A percentile compares a stretch with the other conserved stretches of the same genome.
phyloP scores from a whole-genome alignment of 2,888 invertebrate species.

The Phragmatobia fuliginosa region DNA sequence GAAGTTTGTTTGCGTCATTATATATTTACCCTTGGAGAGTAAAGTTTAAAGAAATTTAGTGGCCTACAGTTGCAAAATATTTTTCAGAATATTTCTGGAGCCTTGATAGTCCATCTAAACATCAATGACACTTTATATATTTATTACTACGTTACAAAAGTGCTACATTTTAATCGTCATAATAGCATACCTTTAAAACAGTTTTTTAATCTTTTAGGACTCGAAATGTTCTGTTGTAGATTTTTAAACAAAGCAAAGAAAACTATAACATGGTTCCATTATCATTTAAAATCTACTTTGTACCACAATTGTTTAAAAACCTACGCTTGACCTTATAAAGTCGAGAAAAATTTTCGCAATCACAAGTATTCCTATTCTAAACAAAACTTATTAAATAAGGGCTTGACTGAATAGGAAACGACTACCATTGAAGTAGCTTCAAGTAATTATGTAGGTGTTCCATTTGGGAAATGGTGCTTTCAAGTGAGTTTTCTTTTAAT shows the following conservation, averaged over 20 bases:
- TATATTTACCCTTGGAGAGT: no score
- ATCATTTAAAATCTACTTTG: neutral
- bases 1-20: no score
- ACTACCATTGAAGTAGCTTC: constrained; percentile 1
- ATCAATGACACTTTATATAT: neutral
- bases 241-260: neutral
- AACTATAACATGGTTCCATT: neutral
- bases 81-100: no score
- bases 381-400: constrained; percentile 8
- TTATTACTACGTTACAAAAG: neutral
- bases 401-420: neutral
- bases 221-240: neutral
- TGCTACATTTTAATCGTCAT: neutral
- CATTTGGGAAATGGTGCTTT: neutral
- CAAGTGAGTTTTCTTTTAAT: constrained; percentile 8
- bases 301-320: neutral
- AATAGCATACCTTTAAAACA: no score
- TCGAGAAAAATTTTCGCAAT: neutral
- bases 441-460: constrained; percentile 8
- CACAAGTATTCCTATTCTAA: constrained; percentile 3
- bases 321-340: neutral
- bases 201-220: neutral
- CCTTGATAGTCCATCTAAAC: neutral
- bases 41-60: neutral
- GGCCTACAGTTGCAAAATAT: neutral